phyloP scores from a whole-genome alignment of 2,888 invertebrate species.

The Leucophenga maculata region DNA sequence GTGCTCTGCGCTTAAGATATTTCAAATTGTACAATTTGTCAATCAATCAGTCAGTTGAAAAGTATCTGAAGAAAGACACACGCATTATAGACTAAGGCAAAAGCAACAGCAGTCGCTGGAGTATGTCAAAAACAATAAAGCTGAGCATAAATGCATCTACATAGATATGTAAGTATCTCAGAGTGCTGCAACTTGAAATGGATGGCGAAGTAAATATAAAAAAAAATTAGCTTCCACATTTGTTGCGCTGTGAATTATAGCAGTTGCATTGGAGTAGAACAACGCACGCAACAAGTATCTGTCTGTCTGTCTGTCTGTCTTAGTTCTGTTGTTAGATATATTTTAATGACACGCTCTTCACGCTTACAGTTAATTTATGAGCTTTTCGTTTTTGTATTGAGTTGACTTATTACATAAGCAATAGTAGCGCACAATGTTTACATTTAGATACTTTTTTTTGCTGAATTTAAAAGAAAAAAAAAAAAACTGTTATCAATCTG shows the following conservation, averaged over 20 bases:
- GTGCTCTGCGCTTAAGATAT: neutral
- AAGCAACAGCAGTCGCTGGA: slow-evolving; percentile 26
- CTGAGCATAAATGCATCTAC: no score
- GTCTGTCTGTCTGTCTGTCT: slow-evolving; percentile 32
- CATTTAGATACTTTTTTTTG: no score
- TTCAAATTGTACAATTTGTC: slow-evolving; percentile 28
- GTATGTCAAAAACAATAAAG: neutral
- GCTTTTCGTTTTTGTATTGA: slow-evolving; percentile 29
- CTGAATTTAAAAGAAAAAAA: no score
- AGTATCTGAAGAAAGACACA: slow-evolving; percentile 26
- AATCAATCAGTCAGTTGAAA: slow-evolving; percentile 17
- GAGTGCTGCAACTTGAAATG: no score
- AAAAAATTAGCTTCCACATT: slow-evolving; percentile 14
- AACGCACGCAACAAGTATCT: neutral
- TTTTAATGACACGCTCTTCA: slow-evolving; percentile 21
- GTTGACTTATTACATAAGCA: neutral
- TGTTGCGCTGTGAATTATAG: neutral
- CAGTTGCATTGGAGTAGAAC: neutral
- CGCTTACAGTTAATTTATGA: slow-evolving; percentile 44
- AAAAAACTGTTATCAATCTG: no score
- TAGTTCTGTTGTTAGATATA: slow-evolving; percentile 1
- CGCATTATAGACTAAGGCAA: slow-evolving; percentile 25
- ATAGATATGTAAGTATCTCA: no score
- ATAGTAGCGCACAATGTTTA: no score
- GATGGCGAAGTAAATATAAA: no score